Base-by-base conservation (phyloP, 2,113 vertebrate genomes). In the Phyllopteryx taeniolatus region DNA sequence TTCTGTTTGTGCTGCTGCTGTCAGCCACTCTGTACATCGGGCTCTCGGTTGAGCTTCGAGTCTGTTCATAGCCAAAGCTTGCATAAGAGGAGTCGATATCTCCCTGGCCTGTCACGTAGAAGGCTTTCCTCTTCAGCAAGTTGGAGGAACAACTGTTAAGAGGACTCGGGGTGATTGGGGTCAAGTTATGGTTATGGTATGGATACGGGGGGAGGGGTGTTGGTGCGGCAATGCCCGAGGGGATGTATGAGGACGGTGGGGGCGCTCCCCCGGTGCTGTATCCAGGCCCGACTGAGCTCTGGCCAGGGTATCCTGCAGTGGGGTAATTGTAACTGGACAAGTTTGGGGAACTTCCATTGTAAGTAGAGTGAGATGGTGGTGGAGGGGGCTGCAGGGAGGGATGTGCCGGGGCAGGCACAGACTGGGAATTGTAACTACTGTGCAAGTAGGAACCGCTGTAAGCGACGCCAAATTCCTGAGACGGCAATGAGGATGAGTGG, bases 371-470 rank as follows among this genome's bases (percentile, higher is more conserved):
- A 62, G 90, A 85, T 33, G 90, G 85, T 0, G 95, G 94, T 0
- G 96, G 95, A 0, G 96, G 95, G 0, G 95, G 94, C 87, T 96
- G 96, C 8, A 98, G 75, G 35, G 96, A 97, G 0, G 96, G 94
- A 74, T 96, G 94, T 63, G 94, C 94, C 0, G 96, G 94, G 85
- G 95, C 89, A 61, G 94, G 91, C 83, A 94, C 91, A 33, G 95
- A 92, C 88, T 97, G 96, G 79, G 96, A 92, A 6, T 95, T 93
- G 83, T 97, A 98, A 71, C 94, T 94, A 60, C 95, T 93, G 93
- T 99, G 96, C 88, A 99, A 85, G 88, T 99, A 99, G 0, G 98
- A 95, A 83, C 95, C 92, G 31, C 95, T 95, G 92, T 98, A 99
- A 53, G 95, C 93, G 14, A 94, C 85, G 75, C 93, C 94, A n/a